Percentiles rank a stretch among this genome's conserved stretches.
These are phyloP conservation scores for Agelaius phoeniceus DNA, from an alignment of 2,113 vertebrate genomes.

Conservation along the genomic window DNA sequence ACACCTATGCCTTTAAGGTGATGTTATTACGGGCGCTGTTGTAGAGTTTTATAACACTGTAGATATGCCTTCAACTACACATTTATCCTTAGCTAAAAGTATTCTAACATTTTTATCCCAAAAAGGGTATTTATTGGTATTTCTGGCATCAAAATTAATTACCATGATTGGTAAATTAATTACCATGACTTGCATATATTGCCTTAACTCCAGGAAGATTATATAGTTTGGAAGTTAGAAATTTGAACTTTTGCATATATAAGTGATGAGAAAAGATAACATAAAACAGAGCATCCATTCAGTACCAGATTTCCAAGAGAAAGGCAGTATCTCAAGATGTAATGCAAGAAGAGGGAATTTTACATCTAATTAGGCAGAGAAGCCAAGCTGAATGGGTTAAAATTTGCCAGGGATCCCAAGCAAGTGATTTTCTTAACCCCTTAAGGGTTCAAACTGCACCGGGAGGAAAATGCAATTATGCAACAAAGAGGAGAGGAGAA, in stretches of 20 bases:
- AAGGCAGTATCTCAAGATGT: background rate
- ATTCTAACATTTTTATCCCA: background rate
- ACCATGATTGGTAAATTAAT: background rate
- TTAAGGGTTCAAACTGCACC: constrained; percentile 71
- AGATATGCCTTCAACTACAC: background rate
- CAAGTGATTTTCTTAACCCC: constrained; percentile 76
- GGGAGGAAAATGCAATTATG: constrained; percentile 75
- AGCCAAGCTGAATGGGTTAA: constrained; percentile 75
- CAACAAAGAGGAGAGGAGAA: constrained; percentile 69
- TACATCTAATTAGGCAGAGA: constrained; percentile 67
- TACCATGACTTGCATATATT: background rate
- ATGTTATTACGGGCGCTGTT: background rate
- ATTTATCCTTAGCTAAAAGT: background rate
- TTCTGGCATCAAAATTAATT: background rate
- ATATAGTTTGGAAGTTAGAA: background rate
- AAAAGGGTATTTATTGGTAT: background rate
- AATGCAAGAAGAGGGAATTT: background rate
- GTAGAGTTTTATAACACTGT: background rate
- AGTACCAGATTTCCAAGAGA: background rate
- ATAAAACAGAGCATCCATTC: background rate
- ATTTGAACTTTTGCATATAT: background rate
- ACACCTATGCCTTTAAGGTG: background rate
- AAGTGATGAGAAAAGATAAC: background rate
- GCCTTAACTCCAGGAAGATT: background rate
- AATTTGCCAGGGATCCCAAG: constrained; percentile 65